Conservation (phyloP, 2,113 vertebrate species). For the Laticauda colubrina region DNA sequence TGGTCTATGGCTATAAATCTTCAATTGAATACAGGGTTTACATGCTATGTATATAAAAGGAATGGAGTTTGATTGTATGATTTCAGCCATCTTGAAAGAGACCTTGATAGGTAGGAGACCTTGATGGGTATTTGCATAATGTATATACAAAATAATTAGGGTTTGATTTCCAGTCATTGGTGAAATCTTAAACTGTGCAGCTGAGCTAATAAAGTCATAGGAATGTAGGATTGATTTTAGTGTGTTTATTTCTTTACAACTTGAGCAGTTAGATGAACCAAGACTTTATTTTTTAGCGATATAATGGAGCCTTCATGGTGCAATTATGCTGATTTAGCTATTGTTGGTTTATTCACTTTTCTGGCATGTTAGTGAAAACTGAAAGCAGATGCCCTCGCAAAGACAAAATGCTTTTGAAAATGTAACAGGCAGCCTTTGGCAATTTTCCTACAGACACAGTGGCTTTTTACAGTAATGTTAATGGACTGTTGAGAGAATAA, state of each 20-base stretch:
- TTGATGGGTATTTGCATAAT: neutral
- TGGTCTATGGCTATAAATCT: neutral
- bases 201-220: neutral
- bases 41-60: neutral
- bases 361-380: conserved; percentile 9
- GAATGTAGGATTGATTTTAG: neutral
- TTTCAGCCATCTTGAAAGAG: neutral
- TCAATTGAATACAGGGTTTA: neutral
- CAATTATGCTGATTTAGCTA: conserved; percentile 5
- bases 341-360: neutral
- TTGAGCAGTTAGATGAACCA: neutral
- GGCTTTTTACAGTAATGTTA: neutral
- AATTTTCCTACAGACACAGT: conserved; percentile 3
- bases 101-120: neutral
- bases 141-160: neutral
- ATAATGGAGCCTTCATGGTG: neutral
- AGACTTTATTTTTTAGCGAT: neutral
- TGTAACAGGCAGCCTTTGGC: neutral
- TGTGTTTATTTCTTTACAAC: neutral
- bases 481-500: conserved; percentile 14
- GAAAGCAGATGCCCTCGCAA: neutral
- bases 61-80: neutral
- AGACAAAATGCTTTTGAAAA: conserved; percentile 10
- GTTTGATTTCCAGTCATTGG: neutral
- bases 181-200: neutral